Conservation (phyloP, 2,888 invertebrate species). For the Ophioninae sp. region DNA sequence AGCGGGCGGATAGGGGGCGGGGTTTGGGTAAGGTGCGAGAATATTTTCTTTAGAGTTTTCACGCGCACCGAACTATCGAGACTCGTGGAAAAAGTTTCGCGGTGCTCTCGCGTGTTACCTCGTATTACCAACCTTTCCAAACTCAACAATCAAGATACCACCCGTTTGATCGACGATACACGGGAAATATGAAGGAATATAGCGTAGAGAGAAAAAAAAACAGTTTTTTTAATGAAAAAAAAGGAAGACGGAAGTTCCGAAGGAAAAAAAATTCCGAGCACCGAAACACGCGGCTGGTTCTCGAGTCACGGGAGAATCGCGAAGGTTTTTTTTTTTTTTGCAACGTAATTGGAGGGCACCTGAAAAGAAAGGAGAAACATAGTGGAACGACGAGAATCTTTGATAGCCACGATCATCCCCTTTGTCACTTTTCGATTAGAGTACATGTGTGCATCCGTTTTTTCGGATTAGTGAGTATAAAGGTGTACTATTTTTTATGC, state of each 20-base stretch:
- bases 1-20: no score
- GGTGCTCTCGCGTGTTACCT: conserved; percentile 18
- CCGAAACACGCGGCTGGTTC: background rate
- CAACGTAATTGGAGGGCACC: background rate
- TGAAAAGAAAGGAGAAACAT: conserved; percentile 4
- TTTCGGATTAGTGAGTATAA: no score
- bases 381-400: background rate
- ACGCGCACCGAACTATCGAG: conserved; percentile 1
- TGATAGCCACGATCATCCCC: background rate
- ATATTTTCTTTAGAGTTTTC: background rate
- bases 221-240: background rate
- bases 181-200: conserved; percentile 29
- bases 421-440: conserved; percentile 24
- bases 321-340: background rate
- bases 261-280: background rate
- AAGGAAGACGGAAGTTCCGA: background rate
- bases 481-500: no score
- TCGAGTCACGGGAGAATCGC: background rate
- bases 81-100: background rate
- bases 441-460: background rate
- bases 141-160: conserved; percentile 13
- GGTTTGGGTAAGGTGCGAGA: background rate
- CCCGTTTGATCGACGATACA: conserved; percentile 11
- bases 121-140: conserved; percentile 3
- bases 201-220: conserved; percentile 9